Evolutionary conservation across 2,888 invertebrate genomes (phyloP).

Genomic region (Drosophila setosimentum): DNA sequence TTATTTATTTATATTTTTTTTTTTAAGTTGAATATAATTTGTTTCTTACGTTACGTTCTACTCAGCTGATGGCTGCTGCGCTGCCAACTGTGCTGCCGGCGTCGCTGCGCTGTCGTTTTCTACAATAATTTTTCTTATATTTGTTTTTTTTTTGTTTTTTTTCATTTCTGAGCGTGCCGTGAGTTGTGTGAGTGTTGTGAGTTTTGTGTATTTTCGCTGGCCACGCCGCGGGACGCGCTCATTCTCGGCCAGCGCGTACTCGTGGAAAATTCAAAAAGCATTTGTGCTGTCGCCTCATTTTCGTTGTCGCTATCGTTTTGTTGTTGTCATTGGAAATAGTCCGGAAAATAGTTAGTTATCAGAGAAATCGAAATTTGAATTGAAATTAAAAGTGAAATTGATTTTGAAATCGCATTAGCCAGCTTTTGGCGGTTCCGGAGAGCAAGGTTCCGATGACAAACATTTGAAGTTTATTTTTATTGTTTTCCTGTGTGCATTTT

Average conservation of each 20-base stretch:
- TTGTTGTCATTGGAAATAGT: slow-evolving; percentile 25
- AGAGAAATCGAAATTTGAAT: slow-evolving; percentile 9
- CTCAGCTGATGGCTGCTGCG: slow-evolving; percentile 57
- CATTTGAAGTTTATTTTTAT: slow-evolving; percentile 9
- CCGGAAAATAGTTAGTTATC: slow-evolving; percentile 17
- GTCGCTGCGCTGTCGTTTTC: slow-evolving; percentile 29
- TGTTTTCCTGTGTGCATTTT: slow-evolving; percentile 26
- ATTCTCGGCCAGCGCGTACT: slow-evolving; percentile 71
- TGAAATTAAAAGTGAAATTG: slow-evolving; percentile 10
- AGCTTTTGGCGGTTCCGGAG: slow-evolving; percentile 9
- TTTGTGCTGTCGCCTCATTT: slow-evolving; percentile 24
- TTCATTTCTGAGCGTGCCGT: slow-evolving; percentile 50
- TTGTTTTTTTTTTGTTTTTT: no score
- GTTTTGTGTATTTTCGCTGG: slow-evolving; percentile 69
- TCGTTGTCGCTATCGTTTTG: slow-evolving; percentile 2
- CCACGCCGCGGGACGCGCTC: slow-evolving; percentile 76
- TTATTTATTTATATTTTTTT: slow-evolving; percentile 55
- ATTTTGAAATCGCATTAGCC: slow-evolving; percentile 9
- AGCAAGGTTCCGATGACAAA: slow-evolving; percentile 14
- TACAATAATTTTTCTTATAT: slow-evolving; percentile 51
- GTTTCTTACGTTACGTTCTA: slow-evolving; percentile 70
- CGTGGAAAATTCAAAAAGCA: slow-evolving; percentile 70
- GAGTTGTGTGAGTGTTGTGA: slow-evolving; percentile 55
- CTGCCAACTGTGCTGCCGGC: slow-evolving; percentile 2
- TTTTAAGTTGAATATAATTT: slow-evolving; percentile 74